phyloP scores from a whole-genome alignment of 2,797 vertebrate genomes.

The Gymnothorax javanicus region DNA sequence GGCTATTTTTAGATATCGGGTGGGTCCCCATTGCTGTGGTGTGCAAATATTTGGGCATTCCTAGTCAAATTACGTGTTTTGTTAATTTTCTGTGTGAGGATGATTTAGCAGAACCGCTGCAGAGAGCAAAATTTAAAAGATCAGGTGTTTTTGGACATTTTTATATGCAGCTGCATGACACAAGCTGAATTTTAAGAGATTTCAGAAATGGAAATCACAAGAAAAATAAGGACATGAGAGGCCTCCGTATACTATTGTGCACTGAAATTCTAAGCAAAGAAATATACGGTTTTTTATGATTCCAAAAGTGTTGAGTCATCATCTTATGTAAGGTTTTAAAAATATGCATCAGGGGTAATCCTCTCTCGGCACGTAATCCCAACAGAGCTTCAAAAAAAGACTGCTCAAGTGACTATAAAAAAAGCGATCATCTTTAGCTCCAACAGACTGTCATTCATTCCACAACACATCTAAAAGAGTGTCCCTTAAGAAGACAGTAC shows the following conservation, averaged over 20 bases:
- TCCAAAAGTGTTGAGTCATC: no score
- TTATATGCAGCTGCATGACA: background rate
- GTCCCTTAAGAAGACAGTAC: background rate
- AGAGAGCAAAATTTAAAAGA: background rate
- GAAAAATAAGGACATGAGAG: background rate
- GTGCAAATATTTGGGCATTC: background rate
- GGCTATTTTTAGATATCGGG: no score
- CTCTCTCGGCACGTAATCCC: background rate
- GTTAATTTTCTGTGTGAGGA: background rate
- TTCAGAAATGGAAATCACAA: background rate
- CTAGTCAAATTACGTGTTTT: background rate
- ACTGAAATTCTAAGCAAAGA: background rate
- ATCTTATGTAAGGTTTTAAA: no score
- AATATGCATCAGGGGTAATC: background rate
- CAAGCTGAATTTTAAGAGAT: background rate
- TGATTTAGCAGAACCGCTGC: background rate
- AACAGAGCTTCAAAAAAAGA: background rate
- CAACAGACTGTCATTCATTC: background rate
- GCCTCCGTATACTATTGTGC: background rate
- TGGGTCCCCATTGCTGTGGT: background rate
- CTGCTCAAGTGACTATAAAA: background rate
- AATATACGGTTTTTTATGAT: background rate
- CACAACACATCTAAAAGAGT: background rate
- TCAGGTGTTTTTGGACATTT: background rate
- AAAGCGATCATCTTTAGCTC: background rate